Conservation (phyloP, 1,140 invertebrate species). For the Eumaeus atala region DNA sequence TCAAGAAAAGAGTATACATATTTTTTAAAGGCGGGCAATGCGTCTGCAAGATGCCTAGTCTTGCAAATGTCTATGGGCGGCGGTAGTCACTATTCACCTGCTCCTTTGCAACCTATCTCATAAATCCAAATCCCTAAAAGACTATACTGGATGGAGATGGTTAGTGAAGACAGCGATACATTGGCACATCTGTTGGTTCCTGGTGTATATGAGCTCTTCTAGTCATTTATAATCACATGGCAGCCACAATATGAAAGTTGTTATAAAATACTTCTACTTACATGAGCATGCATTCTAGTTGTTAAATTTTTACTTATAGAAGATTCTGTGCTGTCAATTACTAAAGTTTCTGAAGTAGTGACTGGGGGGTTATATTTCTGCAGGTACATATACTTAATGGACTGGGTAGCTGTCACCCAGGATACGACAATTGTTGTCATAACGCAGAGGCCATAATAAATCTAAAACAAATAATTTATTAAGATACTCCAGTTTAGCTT, state of each 20-base stretch:
- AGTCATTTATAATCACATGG: not conserved
- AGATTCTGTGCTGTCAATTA: constrained; percentile 38
- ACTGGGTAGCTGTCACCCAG: constrained; percentile 93
- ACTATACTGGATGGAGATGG: too few relatives aligned
- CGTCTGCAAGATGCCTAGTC: too few relatives aligned
- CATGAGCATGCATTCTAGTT: constrained; percentile 39
- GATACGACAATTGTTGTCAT: constrained; percentile 87
- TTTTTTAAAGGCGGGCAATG: too few relatives aligned
- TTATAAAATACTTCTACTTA: constrained; percentile 27
- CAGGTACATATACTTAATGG: constrained; percentile 89
- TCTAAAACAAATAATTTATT: constrained; percentile 75
- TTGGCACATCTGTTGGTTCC: constrained; percentile 2
- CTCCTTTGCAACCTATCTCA: too few relatives aligned
- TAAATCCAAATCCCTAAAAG: too few relatives aligned
- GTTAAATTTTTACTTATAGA: constrained; percentile 42
- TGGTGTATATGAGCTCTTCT: not conserved
- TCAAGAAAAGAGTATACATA: too few relatives aligned
- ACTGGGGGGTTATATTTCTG: constrained; percentile 47
- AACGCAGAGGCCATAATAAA: constrained; percentile 90
- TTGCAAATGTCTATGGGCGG: too few relatives aligned
- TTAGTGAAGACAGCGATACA: too few relatives aligned
- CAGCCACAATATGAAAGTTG: not conserved
- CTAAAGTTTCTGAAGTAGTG: constrained; percentile 19
- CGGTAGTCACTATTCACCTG: too few relatives aligned
- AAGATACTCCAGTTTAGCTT: too few relatives aligned